Evolutionary conservation across 2,888 invertebrate genomes (phyloP).

Genomic region (Agrilus biguttatus): DNA sequence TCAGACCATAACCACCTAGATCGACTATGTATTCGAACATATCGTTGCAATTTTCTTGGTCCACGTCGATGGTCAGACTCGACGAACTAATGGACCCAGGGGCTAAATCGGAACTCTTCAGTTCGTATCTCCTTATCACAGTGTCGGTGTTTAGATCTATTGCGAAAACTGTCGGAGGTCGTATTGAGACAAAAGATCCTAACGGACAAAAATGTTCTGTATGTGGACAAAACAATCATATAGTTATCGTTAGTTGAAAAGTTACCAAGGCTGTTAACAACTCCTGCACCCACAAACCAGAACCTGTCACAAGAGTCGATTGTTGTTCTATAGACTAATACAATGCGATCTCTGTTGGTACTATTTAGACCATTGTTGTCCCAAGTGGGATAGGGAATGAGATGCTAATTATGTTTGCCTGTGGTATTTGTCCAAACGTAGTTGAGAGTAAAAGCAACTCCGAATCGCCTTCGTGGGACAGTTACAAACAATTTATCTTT

Average conservation of each 20-base stretch:
- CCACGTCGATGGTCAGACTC: slow-evolving; percentile 53
- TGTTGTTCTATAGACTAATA: slow-evolving; percentile 56
- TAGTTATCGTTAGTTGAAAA: not conserved
- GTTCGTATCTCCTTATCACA: slow-evolving; percentile 40
- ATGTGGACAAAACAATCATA: not conserved
- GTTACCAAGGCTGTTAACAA: slow-evolving; percentile 36
- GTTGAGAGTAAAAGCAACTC: slow-evolving; percentile 34
- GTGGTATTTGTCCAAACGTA: slow-evolving; percentile 24
- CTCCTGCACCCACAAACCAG: slow-evolving; percentile 68
- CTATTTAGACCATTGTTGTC: slow-evolving; percentile 42
- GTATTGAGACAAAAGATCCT: slow-evolving; percentile 35
- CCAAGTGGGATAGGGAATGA: slow-evolving; percentile 41
- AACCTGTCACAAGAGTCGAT: slow-evolving; percentile 57
- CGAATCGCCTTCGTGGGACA: slow-evolving; percentile 51
- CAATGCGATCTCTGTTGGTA: slow-evolving; percentile 24
- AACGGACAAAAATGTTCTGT: slow-evolving; percentile 12
- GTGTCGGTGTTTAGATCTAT: slow-evolving; percentile 50
- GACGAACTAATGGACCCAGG: slow-evolving; percentile 43
- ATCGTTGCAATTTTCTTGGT: slow-evolving; percentile 39
- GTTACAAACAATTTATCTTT: slow-evolving; percentile 53
- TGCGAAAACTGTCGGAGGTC: slow-evolving; percentile 47
- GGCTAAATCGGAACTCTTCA: slow-evolving; percentile 34
- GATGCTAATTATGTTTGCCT: slow-evolving; percentile 33
- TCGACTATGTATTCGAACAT: slow-evolving; percentile 61
- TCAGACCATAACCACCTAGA: slow-evolving; percentile 43